Conservation (phyloP, 2,888 invertebrate species). For the Amiota minor region DNA sequence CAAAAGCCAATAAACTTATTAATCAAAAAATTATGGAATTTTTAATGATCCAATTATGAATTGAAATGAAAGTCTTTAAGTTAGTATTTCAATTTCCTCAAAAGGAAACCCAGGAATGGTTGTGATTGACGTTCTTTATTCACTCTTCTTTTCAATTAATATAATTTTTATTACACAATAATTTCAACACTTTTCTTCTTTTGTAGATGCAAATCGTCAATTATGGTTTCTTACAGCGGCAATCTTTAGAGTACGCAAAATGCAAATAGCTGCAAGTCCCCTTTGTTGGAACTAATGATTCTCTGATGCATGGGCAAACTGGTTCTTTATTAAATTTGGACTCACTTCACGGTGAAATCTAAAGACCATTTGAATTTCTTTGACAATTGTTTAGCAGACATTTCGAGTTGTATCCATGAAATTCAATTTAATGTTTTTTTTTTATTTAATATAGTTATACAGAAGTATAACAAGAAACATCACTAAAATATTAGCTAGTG, state of each 20-base stretch:
- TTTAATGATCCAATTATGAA: too few relatives aligned
- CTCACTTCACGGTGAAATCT: constrained; percentile 77
- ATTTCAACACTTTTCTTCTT: not conserved
- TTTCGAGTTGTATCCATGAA: constrained; percentile 54
- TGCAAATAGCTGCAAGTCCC: not conserved
- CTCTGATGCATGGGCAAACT: not conserved
- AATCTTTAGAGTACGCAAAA: not conserved
- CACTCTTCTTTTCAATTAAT: too few relatives aligned
- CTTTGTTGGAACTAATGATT: constrained; percentile 52
- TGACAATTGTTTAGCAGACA: constrained; percentile 69
- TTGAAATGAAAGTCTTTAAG: too few relatives aligned
- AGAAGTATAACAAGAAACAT: too few relatives aligned
- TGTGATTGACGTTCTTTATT: not conserved
- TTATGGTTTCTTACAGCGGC: not conserved
- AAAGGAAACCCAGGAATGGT: too few relatives aligned
- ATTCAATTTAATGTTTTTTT: too few relatives aligned
- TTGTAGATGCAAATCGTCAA: not conserved
- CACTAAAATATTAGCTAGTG: too few relatives aligned
- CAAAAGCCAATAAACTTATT: too few relatives aligned
- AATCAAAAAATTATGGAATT: too few relatives aligned
- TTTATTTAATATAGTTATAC: too few relatives aligned
- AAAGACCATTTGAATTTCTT: constrained; percentile 79
- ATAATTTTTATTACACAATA: too few relatives aligned
- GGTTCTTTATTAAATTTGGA: not conserved
- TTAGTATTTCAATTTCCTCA: too few relatives aligned